Percentiles rank a stretch among this genome's conserved stretches.
These are phyloP conservation scores for Xyrichtys novacula DNA, from an alignment of 2,797 vertebrate species.

Conservation along the genomic window DNA sequence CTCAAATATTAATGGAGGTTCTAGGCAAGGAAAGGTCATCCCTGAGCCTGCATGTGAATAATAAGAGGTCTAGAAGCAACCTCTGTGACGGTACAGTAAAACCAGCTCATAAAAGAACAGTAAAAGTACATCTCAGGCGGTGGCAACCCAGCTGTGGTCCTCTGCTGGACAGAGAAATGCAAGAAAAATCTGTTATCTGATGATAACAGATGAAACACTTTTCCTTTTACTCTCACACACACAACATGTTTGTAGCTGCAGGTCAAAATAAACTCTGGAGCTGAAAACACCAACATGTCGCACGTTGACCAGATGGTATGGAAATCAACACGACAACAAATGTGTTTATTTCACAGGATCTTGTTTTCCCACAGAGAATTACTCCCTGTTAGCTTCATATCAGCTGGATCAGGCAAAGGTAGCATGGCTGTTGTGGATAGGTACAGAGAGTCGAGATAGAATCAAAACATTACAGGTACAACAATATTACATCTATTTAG, in stretches of 20 bases:
- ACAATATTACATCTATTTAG: not conserved
- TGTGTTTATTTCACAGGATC: conserved; percentile 8
- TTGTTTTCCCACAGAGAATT: conserved; percentile 6
- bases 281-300: conserved; percentile 14
- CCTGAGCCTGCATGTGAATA: conserved; percentile 64
- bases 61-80: conserved; percentile 46
- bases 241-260: conserved; percentile 36
- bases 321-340: conserved; percentile 30
- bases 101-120: conserved; percentile 17
- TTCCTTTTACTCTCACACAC: conserved; percentile 1
- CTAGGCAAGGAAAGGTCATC: conserved; percentile 71
- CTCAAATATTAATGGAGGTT: conserved; percentile 76
- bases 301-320: conserved; percentile 40
- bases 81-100: conserved; percentile 27
- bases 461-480: too few relatives aligned
- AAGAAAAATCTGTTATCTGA: conserved; percentile 29
- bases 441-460: not conserved
- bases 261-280: conserved; percentile 42
- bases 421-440: conserved; percentile 2
- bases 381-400: not conserved
- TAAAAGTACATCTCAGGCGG: not conserved
- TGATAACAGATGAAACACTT: conserved; percentile 31
- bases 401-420: conserved; percentile 9
- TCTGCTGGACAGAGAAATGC: conserved; percentile 19
- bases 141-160: conserved; percentile 15